These are phyloP conservation scores for Mystacornis crossleyi DNA, from an alignment of 2,113 vertebrate genomes.

Conservation along the genomic window DNA sequence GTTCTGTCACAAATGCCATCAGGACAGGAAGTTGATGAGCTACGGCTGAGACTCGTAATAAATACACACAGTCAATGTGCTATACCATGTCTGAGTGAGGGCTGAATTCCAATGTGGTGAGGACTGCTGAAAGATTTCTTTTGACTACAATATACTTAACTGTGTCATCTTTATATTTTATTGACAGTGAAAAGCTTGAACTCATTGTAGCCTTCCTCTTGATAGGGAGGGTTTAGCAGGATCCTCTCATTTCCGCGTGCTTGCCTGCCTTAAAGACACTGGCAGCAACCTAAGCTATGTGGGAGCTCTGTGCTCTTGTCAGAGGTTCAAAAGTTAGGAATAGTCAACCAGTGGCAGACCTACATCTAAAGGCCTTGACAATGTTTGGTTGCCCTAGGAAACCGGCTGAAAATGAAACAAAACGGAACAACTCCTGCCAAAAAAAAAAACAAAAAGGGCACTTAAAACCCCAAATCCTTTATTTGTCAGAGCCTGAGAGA, in stretches of 20 bases:
- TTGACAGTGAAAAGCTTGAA: not conserved
- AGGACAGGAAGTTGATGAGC: not conserved
- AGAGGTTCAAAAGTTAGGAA: not conserved
- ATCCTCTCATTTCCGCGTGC: not conserved
- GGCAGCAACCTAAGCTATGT: not conserved
- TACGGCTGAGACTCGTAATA: not conserved
- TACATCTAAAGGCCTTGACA: not conserved
- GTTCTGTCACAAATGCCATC: not conserved
- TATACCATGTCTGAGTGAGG: fast-evolving
- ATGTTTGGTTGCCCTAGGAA: not conserved
- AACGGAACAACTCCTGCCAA: not conserved
- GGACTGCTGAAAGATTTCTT: not conserved
- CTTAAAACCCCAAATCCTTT: not conserved
- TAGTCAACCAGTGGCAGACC: not conserved
- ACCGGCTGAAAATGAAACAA: not conserved
- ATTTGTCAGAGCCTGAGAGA: not conserved
- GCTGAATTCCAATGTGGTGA: not conserved
- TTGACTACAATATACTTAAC: not conserved
- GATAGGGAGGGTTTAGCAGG: not conserved
- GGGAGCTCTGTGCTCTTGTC: not conserved
- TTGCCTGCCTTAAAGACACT: not conserved
- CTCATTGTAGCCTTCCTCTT: not conserved
- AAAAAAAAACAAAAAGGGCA: not conserved
- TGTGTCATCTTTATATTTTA: not conserved
- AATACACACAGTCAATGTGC: not conserved